Percentiles rank a stretch among this genome's conserved stretches.
Conservation (phyloP, 1,140 invertebrate genomes). For the Melanaphis sacchari region DNA sequence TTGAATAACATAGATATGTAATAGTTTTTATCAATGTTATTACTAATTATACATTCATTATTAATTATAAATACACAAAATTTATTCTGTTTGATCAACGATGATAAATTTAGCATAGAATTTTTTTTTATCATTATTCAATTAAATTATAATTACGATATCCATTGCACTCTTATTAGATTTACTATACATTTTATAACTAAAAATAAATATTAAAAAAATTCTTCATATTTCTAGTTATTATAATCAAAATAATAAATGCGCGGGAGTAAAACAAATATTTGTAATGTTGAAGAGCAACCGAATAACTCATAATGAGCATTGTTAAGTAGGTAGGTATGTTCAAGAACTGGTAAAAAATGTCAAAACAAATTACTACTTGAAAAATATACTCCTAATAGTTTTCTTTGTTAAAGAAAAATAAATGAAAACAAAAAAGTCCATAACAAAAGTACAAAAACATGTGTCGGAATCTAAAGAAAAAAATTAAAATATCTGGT, state of each 20-base stretch:
- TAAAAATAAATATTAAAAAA: not conserved
- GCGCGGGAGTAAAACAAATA: not conserved
- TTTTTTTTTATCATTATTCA: not conserved
- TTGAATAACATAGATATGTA: not conserved
- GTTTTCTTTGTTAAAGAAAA: not conserved
- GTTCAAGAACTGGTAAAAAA: not conserved
- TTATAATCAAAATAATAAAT: not conserved
- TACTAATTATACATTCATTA: not conserved
- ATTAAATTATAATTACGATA: not conserved
- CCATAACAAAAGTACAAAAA: not conserved
- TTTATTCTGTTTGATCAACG: not conserved
- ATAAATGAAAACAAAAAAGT: not conserved
- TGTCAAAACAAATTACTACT: not conserved
- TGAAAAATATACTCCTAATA: not conserved
- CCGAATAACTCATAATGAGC: not conserved
- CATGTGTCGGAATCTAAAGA: not conserved
- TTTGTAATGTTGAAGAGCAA: not conserved
- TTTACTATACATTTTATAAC: not conserved
- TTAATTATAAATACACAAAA: not conserved
- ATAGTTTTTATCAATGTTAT: not conserved
- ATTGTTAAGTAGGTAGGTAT: not conserved
- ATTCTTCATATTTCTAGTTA: not conserved
- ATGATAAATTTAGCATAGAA: not conserved
- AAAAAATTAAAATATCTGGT: not conserved
- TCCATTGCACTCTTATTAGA: not conserved